Evolutionary conservation across 2,888 invertebrate species (phyloP).

Genomic region (Peribatodes rhomboidaria): DNA sequence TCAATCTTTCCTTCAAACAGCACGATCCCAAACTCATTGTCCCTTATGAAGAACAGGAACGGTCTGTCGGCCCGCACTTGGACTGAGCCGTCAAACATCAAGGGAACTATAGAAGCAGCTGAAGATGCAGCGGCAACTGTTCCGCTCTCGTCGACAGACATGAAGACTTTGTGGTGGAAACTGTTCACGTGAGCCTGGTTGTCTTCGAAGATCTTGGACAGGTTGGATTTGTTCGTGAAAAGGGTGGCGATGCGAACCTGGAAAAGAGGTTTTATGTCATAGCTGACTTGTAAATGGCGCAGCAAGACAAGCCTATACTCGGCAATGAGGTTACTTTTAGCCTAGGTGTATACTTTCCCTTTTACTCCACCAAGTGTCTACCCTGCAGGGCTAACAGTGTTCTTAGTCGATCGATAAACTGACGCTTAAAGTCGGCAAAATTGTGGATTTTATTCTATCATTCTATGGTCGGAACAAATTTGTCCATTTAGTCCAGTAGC

Average conservation of each 20-base stretch:
- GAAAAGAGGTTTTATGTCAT: conserved; percentile 48
- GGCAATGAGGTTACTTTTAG: no score
- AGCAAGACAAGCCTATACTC: no score
- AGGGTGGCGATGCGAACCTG: conserved; percentile 87
- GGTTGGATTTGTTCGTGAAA: conserved; percentile 85
- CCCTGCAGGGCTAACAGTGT: no score
- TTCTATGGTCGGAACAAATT: no score
- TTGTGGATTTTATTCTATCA: no score
- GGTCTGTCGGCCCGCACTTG: conserved; percentile 87
- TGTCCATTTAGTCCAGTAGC: no score
- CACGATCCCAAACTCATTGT: conserved; percentile 81
- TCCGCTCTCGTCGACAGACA: conserved; percentile 89
- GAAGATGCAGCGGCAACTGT: conserved; percentile 89
- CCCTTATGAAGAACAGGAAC: conserved; percentile 89
- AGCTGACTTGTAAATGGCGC: no score
- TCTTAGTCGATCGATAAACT: no score
- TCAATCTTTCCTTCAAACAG: conserved; percentile 89
- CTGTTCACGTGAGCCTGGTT: conserved; percentile 78
- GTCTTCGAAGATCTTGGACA: conserved; percentile 84
- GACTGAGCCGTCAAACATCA: conserved; percentile 83
- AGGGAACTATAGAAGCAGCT: conserved; percentile 86
- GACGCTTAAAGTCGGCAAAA: no score
- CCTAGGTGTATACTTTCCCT: no score
- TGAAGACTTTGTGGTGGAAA: conserved; percentile 88
- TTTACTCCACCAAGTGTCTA: no score